Evolutionary conservation across 1,140 invertebrate genomes (phyloP), one percentile per base, ranked within the genome.

Genomic region (Sinella curviseta): DNA sequence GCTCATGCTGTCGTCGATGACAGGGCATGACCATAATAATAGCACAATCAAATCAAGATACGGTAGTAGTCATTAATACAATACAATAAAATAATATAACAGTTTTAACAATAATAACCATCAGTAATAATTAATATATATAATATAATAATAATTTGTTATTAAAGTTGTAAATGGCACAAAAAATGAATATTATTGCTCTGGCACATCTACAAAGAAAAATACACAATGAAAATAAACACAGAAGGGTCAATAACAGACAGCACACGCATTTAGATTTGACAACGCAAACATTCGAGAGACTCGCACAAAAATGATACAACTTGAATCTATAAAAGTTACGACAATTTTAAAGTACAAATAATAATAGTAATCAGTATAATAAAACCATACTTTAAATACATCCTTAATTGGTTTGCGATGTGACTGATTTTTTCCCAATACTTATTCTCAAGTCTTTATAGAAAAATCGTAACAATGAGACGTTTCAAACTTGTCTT

Each of bases 141-240:
- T 26, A 60, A 60, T 48, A 48, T 48, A 48, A 48, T 24, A 60
- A 60, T 31, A 17, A 30, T 31, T 70, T 8, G 14, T 70, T 33
- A 8, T 70, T 70, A 70, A n/a, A 60, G 3, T 31, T 70, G 65
- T 70, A 70, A 70, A 70, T 70, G 65, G 65, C 65, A 70, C 65
- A 70, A 65, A 16, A 17, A 70, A 31, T 70, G 8, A 12, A 31
- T 70, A 16, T 31, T 70, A 70, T 16, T 70, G 65, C 65, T 70
- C 65, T 70, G 65, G 65, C 65, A 33, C 31, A 60, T 60, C 57
- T 60, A 60, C 57, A 60, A 60, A 60, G 24, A 26, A 14, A n/a
- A 26, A 20, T 17, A 26, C n/a, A n/a, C 57, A 60, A 60, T n/a
- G 39, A 48, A 60, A 60, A 16, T n/a, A 60, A 60, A 17, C 57